Base-by-base conservation (phyloP, 2,113 vertebrate species). In the Seriola quinqueradiata region DNA sequence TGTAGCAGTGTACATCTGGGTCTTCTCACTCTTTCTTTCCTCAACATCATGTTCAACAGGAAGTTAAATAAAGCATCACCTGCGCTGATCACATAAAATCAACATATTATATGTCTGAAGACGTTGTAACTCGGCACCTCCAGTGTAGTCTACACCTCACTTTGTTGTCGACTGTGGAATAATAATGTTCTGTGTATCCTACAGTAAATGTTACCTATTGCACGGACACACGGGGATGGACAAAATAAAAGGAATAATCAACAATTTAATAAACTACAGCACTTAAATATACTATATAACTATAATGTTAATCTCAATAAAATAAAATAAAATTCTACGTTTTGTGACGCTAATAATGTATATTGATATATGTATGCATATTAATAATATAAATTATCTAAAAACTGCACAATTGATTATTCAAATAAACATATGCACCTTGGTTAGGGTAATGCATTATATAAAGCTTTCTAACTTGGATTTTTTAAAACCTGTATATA, bases 1-100 rank as follows among this genome's bases (percentile, higher is more conserved):
- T 84, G 78, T 80, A 86, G 75, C 84, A 54, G 46, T 75, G 63
- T 48, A 48, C 66, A 54, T 83, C 81, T 80, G 65, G 23, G 17
- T 65, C n/a, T 69, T 59, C 36, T 50, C 36, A 16, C 19, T 23
- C 4, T 36, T 17, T 60, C 38, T 21, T 14, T 11, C 8, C 16
- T 7, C 0, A 70, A 38, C 44, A 48, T n/a, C 32, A 16, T 17
- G 11, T 58, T 61, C 28, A 46, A 52, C 52, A 28, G 73, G 25
- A 69, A 69, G 70, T 66, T 28, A 44, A 61, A 23, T 4, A 57
- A 52, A 65, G 55, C 75, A 23, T 65, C 25, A 36, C 72, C 66
- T 82, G 23, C 28, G 61, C 42, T 17, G 32, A 1, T 48, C 19
- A 60, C 36, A 46, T 23, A 25, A 36, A 57, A 50, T 8, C n/a